Evolutionary conservation across 2,888 invertebrate genomes (phyloP).

Genomic region (Agrochola lychnidis): DNA sequence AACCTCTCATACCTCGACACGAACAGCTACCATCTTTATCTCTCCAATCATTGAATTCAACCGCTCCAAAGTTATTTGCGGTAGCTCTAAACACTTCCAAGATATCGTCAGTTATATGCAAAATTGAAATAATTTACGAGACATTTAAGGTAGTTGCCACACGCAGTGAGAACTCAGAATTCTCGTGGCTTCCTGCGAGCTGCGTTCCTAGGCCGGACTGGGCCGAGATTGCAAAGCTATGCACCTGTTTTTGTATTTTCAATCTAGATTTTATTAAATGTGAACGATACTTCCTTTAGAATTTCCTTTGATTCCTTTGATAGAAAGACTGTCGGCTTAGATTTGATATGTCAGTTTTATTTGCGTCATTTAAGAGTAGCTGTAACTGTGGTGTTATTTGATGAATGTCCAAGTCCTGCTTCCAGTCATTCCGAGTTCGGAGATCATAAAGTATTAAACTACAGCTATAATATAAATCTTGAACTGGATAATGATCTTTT

Average conservation of each 20-base stretch:
- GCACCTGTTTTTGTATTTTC: constrained; percentile 56
- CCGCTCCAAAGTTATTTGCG: constrained; percentile 47
- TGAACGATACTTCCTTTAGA: constrained; percentile 61
- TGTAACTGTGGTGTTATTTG: constrained; percentile 9
- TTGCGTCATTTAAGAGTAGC: constrained; percentile 4
- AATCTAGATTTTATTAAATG: constrained; percentile 57
- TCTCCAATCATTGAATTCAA: constrained; percentile 34
- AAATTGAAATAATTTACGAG: constrained; percentile 54
- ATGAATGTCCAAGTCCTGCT: background rate
- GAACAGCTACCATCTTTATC: constrained; percentile 34
- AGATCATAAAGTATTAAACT: background rate
- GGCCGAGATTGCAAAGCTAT: constrained; percentile 50
- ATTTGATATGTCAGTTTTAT: constrained; percentile 12
- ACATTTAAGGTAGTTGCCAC: constrained; percentile 54
- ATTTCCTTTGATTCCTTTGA: constrained; percentile 36
- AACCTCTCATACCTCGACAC: constrained; percentile 7
- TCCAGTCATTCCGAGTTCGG: background rate
- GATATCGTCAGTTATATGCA: constrained; percentile 59
- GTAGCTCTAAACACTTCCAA: constrained; percentile 39
- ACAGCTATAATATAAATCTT: background rate
- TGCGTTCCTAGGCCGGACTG: constrained; percentile 40
- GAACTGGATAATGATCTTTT: background rate
- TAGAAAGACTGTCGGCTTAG: background rate
- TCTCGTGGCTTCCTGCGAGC: constrained; percentile 54
- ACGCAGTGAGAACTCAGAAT: constrained; percentile 52